Evolutionary conservation across 2,888 invertebrate genomes (phyloP).

Genomic region (Marronus borbonicus): DNA sequence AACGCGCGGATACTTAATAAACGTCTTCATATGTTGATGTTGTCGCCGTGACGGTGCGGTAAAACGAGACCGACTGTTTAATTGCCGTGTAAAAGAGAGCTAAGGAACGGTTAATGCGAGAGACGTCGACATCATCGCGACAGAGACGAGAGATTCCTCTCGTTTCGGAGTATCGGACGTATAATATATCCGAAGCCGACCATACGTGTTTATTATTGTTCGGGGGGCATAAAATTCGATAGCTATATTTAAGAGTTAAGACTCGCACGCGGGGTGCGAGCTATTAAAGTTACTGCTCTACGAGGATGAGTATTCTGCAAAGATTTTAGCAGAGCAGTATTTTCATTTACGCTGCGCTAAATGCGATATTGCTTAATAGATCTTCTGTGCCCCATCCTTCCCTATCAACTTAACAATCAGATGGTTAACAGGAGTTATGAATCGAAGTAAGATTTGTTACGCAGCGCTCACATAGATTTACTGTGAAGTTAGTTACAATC

Average conservation of each 20-base stretch:
- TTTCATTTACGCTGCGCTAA: too few relatives aligned
- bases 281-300: background rate
- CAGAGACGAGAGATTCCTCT: background rate
- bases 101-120: background rate
- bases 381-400: too few relatives aligned
- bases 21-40: slow-evolving; percentile 35
- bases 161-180: background rate
- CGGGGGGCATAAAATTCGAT: slow-evolving; percentile 27
- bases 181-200: background rate
- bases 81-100: slow-evolving; percentile 18
- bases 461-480: too few relatives aligned
- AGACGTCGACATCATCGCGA: background rate
- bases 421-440: too few relatives aligned
- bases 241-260: slow-evolving; percentile 32
- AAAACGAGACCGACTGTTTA: slow-evolving; percentile 37
- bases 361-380: too few relatives aligned
- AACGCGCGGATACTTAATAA: slow-evolving; percentile 39
- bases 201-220: slow-evolving; percentile 35
- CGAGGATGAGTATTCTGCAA: background rate
- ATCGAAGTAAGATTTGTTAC: too few relatives aligned
- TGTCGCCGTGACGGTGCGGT: slow-evolving; percentile 24
- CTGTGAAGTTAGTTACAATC: too few relatives aligned
- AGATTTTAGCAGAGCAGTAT: too few relatives aligned
- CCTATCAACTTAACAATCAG: too few relatives aligned
- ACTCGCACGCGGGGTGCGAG: slow-evolving; percentile 2